These are phyloP conservation scores for Candoia aspera DNA, from an alignment of 2,113 vertebrate genomes.

Conservation along the genomic window DNA sequence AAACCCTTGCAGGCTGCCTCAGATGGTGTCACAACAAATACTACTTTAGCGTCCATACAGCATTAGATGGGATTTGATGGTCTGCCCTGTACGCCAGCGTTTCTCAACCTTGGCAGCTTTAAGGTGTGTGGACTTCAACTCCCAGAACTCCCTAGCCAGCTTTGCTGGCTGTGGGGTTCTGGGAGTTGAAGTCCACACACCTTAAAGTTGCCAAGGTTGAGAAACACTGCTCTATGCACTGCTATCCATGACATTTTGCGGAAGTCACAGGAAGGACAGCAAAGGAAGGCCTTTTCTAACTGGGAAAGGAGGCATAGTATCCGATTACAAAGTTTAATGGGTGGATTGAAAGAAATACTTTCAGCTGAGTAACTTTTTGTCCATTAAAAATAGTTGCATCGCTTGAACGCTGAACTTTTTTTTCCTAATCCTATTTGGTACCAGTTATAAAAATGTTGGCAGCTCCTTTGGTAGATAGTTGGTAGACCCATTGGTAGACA, in stretches of 20 bases:
- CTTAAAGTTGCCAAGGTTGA: not conserved
- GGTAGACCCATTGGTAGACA: too few relatives aligned
- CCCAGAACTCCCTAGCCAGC: not conserved
- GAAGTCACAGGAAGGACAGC: not conserved
- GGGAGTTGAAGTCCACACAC: too few relatives aligned
- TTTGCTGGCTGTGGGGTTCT: too few relatives aligned
- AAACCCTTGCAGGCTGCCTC: not conserved
- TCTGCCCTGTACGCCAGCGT: not conserved
- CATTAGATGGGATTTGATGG: not conserved
- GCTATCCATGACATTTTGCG: not conserved
- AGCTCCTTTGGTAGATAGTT: too few relatives aligned
- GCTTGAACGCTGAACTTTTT: not conserved
- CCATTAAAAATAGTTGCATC: not conserved
- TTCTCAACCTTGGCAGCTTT: not conserved
- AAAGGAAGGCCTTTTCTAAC: too few relatives aligned
- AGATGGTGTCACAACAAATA: not conserved
- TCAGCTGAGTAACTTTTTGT: not conserved
- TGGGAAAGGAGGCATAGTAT: too few relatives aligned
- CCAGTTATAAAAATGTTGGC: too few relatives aligned
- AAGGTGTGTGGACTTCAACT: not conserved
- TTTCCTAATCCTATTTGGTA: too few relatives aligned
- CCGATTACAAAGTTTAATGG: not conserved
- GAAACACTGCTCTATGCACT: not conserved
- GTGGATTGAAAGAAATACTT: not conserved
- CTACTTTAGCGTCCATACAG: not conserved